Evolutionary conservation across 2,113 vertebrate genomes (phyloP).

Genomic region (Aegithalos caudatus): DNA sequence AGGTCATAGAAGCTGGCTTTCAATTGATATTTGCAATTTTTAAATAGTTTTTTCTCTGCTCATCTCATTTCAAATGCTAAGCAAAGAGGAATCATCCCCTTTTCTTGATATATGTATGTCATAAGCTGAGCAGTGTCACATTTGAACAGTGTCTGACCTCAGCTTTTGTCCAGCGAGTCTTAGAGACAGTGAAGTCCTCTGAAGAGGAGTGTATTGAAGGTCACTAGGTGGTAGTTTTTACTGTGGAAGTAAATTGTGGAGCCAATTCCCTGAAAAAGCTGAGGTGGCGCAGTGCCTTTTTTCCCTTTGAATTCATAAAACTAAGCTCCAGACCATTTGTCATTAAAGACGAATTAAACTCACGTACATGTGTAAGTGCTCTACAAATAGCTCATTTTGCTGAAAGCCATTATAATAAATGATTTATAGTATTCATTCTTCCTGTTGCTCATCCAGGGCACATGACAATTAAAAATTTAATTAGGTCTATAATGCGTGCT

Average conservation of each 20-base stretch:
- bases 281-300: background rate
- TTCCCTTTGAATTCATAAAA: background rate
- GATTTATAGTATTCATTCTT: background rate
- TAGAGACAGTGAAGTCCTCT: background rate
- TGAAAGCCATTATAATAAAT: constrained; percentile 12
- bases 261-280: background rate
- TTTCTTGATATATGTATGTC: background rate
- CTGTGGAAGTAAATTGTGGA: no score
- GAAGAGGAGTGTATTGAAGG: background rate
- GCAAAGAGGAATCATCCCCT: background rate
- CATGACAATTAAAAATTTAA: background rate
- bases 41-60: background rate
- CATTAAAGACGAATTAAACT: background rate
- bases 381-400: background rate
- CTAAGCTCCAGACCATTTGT: background rate
- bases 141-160: background rate
- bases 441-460: background rate
- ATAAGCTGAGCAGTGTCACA: background rate
- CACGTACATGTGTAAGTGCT: background rate
- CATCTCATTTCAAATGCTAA: background rate
- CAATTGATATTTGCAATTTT: background rate
- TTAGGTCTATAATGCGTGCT: background rate
- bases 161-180: background rate
- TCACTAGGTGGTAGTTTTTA: background rate
- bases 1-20: background rate